Percentiles rank a stretch among this genome's conserved stretches.
These are phyloP conservation scores for Noctua janthina DNA, from an alignment of 2,888 invertebrate genomes.

Conservation along the genomic window DNA sequence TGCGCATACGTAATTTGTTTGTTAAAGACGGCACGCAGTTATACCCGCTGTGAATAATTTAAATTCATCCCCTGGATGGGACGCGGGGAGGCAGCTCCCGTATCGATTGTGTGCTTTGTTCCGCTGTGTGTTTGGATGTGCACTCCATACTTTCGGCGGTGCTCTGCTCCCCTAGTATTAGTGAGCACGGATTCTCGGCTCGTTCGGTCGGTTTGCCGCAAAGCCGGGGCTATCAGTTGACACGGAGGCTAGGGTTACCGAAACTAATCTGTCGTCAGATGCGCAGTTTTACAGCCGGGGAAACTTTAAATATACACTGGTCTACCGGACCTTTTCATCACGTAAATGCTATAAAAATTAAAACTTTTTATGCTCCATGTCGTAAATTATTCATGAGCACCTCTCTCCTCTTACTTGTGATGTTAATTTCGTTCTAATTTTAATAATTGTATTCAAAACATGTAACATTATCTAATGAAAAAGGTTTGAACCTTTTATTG, in stretches of 20 bases:
- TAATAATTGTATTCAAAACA: conserved; percentile 80
- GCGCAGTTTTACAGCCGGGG: conserved; percentile 56
- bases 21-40: conserved; percentile 90
- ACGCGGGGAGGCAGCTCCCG: conserved; percentile 79
- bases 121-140: conserved; percentile 70
- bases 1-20: conserved; percentile 90
- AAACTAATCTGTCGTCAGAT: conserved; percentile 60
- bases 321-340: conserved; percentile 60
- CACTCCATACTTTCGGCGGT: conserved; percentile 79
- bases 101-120: conserved; percentile 83
- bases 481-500: conserved; percentile 53
- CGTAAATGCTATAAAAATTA: conserved; percentile 71
- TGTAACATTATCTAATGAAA: conserved; percentile 75
- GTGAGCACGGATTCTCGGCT: conserved; percentile 83
- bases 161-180: conserved; percentile 82
- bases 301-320: conserved; percentile 57
- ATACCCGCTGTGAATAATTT: conserved; percentile 90
- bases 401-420: conserved; percentile 74
- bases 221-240: conserved; percentile 82
- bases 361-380: conserved; percentile 69
- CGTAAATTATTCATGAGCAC: conserved; percentile 78
- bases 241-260: conserved; percentile 76
- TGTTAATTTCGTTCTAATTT: conserved; percentile 81
- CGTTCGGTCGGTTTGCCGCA: conserved; percentile 83
- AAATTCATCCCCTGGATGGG: conserved; percentile 88